Base-by-base conservation (phyloP, 92 coral and sea anemone species). In the Virgularia gustaviana region DNA sequence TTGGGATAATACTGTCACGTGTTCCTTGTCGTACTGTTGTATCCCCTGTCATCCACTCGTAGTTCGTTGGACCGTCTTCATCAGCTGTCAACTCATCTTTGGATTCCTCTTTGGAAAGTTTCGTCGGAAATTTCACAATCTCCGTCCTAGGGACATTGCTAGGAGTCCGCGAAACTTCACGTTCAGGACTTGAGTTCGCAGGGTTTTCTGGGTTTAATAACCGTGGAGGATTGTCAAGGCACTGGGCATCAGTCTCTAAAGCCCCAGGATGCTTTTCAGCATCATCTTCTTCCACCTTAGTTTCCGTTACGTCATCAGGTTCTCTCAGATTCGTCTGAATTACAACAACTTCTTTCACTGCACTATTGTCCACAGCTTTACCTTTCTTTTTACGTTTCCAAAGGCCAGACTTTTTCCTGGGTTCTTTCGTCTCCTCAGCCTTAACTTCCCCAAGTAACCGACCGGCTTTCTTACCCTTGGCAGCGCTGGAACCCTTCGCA, bases 161-260 rank as follows among this genome's bases (percentile, higher is more conserved):
- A 2, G 39, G 25, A 44, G 75, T 22, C 43, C 95, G 83, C 7
- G 99, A 91, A 15, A 89, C 83, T 60, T 94, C 99, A 33, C 90
- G 90, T 33, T 87, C 87, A 0, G 99, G 99, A 75, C 94, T 89
- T 24, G 89, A 76, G 8, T 51, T 71, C 6, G 88, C 43, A 42
- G 75, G 65, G 49, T 70, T 83, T 18, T 84, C 86, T 37, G n/a
- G n/a, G n/a, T 78, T 83, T 57, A 82, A 41, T 41, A 72, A 36
- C n/a, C n/a, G n/a, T n/a, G n/a, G n/a, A n/a, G n/a, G n/a, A n/a
- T n/a, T n/a, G n/a, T n/a, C n/a, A n/a, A n/a, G n/a, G n/a, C n/a
- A 70, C 23, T 49, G 49, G 30, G 61, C 27, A n/a, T 42, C 61
- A 36, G 67, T 38, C 33, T 85, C 91, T 36, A 76, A 36, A 24